A percentile compares a stretch with the other conserved stretches of the same genome.
Evolutionary conservation across 1,140 invertebrate genomes (phyloP).

Genomic region (Thrips palmi): DNA sequence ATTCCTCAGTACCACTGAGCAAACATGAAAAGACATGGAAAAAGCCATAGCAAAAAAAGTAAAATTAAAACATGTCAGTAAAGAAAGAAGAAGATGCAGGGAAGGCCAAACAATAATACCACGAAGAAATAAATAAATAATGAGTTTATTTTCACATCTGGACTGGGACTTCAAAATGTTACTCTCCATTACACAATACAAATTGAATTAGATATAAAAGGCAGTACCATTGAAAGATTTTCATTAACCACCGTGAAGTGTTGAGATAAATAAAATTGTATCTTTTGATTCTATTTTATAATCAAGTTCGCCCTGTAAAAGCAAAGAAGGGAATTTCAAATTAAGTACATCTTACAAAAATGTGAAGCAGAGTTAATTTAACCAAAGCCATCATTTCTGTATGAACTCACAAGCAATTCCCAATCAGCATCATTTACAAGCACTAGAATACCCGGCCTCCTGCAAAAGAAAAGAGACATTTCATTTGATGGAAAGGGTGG

Average conservation of each 20-base stretch:
- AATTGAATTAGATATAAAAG: too few species aligned
- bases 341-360: constrained; percentile 1
- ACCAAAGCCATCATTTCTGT: neutral
- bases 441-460: constrained; percentile 80
- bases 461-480: constrained; percentile 24
- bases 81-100: too few species aligned
- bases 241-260: constrained; percentile 48
- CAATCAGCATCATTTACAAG: constrained; percentile 85
- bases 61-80: too few species aligned
- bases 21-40: too few species aligned
- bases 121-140: too few species aligned
- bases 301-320: constrained; percentile 35
- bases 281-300: constrained; percentile 40
- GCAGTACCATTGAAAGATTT: too few species aligned
- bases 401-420: constrained; percentile 55
- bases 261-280: constrained; percentile 47
- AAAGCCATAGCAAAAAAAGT: too few species aligned
- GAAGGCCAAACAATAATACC: too few species aligned
- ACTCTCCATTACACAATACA: too few species aligned
- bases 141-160: too few species aligned
- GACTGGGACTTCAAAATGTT: too few species aligned
- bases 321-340: constrained; percentile 5
- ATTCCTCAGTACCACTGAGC: too few species aligned
- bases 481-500: constrained; percentile 11
- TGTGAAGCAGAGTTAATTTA: neutral